Evolutionary conservation across 2,888 invertebrate genomes (phyloP), one percentile per base, ranked within the genome.

Genomic region (Troilus luridus): DNA sequence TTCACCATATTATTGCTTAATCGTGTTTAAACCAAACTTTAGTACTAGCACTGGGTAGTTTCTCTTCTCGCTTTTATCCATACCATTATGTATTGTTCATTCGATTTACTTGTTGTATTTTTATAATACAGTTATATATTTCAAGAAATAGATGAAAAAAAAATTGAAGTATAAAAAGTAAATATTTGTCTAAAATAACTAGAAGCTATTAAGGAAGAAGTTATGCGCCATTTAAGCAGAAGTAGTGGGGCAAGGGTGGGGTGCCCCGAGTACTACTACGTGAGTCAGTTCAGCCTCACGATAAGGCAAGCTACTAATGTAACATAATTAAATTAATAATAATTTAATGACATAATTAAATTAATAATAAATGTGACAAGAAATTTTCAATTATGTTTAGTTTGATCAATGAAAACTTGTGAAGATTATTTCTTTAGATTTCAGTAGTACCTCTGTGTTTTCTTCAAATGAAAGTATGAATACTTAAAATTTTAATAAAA

Each of bases 181-280:
- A 7, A 27, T 17, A 27, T 77, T 24, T 17, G 8, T 77, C 2
- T 21, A 5, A 14, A 77, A 77, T 6, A 17, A 41, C 3, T 41
- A 19, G 11, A 77, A 14, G 5, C 12, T 41, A 72, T 41, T 41
- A 41, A 41, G 24, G 11, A 81, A 56, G 56, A 85, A 85, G 85
- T 56, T n/a, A 56, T 85, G 85, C 85, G 85, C 85, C 85, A 85
- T 85, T 85, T 85, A 56, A 85, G 81, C 54, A 21, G 54, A 54
- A 81, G 85, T 85, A 58, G 85, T 85, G 85, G 85, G 85, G 85
- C 56, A 58, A 11, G 56, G 9, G 85, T 85, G 85, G 85, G 85
- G 85, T 56, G 2, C 10, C 9, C 0, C 56, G 21, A 85, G 21
- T 19, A 6, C 21, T 17, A 85, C 56, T n/a, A 85, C 56, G 85